A percentile compares a stretch with the other conserved stretches of the same genome.
These are phyloP conservation scores for Pectinophora gossypiella DNA, from an alignment of 1,140 invertebrate species.

Conservation along the genomic window DNA sequence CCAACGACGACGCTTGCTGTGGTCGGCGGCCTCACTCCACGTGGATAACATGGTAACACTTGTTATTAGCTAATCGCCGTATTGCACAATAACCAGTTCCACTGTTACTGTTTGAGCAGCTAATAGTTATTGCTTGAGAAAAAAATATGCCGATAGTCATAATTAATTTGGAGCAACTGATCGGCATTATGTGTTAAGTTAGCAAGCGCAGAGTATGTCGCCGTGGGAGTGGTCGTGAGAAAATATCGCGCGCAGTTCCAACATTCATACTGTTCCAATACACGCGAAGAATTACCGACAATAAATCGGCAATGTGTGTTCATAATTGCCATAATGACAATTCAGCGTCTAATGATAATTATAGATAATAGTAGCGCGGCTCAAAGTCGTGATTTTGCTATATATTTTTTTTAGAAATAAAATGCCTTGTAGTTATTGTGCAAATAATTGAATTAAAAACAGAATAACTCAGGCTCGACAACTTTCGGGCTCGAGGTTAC, in stretches of 20 bases:
- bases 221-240: background rate
- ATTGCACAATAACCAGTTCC: slow-evolving; percentile 34
- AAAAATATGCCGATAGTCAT: background rate
- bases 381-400: too few species aligned
- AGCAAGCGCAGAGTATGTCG: too few species aligned
- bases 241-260: background rate
- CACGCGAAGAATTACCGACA: background rate
- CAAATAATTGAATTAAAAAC: too few species aligned
- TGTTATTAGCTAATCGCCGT: slow-evolving; percentile 38
- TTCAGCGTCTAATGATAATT: too few species aligned
- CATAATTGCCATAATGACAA: too few species aligned
- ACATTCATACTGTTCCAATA: background rate
- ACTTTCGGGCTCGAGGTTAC: too few species aligned
- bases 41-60: slow-evolving; percentile 9
- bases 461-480: too few species aligned
- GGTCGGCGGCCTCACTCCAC: background rate
- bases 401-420: too few species aligned
- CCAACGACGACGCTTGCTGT: too few species aligned
- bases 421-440: too few species aligned
- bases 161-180: background rate
- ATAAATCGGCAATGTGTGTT: too few species aligned
- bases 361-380: too few species aligned
- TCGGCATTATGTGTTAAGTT: background rate
- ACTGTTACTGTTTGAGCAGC: slow-evolving; percentile 16
- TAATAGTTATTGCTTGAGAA: slow-evolving; percentile 4